phyloP scores from a whole-genome alignment of 2,113 vertebrate species.

The Pedionomus torquatus region DNA sequence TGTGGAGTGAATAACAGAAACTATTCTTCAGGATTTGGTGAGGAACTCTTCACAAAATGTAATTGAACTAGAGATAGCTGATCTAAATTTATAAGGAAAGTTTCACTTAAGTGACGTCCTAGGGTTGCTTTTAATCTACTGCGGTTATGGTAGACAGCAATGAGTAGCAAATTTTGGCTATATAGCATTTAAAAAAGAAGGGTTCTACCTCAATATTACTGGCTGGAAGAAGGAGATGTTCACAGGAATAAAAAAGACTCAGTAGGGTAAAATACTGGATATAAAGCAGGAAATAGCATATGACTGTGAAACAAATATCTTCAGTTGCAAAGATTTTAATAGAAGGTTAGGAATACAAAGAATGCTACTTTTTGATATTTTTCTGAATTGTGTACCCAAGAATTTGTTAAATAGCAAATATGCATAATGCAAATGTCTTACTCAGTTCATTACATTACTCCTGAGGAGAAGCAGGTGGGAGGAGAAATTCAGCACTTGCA shows the following conservation, averaged over 20 bases:
- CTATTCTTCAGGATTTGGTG: constrained; percentile 37
- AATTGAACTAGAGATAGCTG: constrained; percentile 42
- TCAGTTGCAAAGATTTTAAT: constrained; percentile 3
- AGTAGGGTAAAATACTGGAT: not conserved
- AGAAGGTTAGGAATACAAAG: not conserved
- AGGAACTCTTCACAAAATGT: constrained; percentile 48
- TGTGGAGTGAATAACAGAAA: constrained; percentile 53
- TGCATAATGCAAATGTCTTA: constrained; percentile 55
- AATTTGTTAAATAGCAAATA: constrained; percentile 29
- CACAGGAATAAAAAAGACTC: not conserved
- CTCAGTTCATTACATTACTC: constrained; percentile 50
- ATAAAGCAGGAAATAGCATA: not conserved
- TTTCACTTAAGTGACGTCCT: constrained; percentile 39
- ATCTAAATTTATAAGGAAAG: constrained; percentile 51
- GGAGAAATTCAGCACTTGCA: constrained; percentile 52
- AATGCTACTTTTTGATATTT: constrained; percentile 32
- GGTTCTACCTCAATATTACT: not conserved
- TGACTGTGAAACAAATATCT: not conserved
- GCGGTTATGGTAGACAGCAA: not conserved
- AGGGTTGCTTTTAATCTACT: constrained; percentile 21
- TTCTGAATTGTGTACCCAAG: not conserved
- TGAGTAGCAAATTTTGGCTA: not conserved
- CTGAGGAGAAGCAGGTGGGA: constrained; percentile 53
- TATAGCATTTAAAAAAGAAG: not conserved
- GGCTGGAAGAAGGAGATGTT: not conserved